Evolutionary conservation across 53 echinoderm and acorn worm genomes (phyloP).

Genomic region (Holothuria scabra): DNA sequence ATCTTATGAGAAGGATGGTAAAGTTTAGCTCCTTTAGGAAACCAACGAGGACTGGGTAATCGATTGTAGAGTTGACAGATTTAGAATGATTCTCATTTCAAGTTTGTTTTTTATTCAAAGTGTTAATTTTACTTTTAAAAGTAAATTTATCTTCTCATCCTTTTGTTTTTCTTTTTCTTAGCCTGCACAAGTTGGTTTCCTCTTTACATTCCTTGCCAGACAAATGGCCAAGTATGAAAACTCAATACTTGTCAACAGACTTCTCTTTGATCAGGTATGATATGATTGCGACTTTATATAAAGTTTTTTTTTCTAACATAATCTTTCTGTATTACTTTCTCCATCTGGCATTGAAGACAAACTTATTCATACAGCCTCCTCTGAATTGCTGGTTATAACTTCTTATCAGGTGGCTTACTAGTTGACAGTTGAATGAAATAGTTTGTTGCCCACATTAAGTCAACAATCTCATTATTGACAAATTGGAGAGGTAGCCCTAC

Average conservation of each 20-base stretch:
- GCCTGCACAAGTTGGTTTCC: constrained; percentile 94
- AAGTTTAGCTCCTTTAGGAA: no score
- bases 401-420: no score
- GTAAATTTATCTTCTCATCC: background rate
- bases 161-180: constrained; percentile 46
- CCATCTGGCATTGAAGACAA: background rate
- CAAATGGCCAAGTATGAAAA: constrained; percentile 99
- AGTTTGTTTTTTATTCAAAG: background rate
- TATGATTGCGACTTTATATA: background rate
- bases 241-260: constrained; percentile 87
- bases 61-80: no score
- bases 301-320: background rate
- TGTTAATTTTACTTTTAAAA: background rate
- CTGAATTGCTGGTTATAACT: no score
- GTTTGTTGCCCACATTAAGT: no score
- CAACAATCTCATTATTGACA: no score
- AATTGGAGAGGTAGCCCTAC: no score
- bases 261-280: constrained; percentile 96
- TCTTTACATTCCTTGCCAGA: constrained; percentile 97
- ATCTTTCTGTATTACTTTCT: background rate
- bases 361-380: no score
- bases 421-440: no score
- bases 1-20: no score
- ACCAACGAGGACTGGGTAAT: no score
- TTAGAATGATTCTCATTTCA: background rate